Evolutionary conservation across 2,888 invertebrate genomes (phyloP), one percentile per base, ranked within the genome.

Genomic region (Drosophila testacea): DNA sequence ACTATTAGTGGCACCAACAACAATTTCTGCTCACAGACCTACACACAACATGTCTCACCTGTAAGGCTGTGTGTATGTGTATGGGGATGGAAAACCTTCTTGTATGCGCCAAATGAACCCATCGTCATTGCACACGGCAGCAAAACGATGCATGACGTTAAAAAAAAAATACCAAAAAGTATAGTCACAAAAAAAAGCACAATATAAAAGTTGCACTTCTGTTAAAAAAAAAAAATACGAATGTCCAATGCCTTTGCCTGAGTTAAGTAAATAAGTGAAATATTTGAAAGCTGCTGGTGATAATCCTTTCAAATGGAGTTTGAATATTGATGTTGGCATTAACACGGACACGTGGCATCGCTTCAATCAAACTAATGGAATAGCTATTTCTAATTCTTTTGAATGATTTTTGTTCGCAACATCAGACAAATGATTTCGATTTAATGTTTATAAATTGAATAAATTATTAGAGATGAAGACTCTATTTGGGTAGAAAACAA

Each of bases 1-100:
- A 84, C 83, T 87, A 84, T 87, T 87, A 84, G 85, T 87, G 82
- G 61, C 79, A 84, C 44, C 72, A 69, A 71, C 81, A 69, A 54
- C 73, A 76, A 46, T 42, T 32, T 28, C 42, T 54, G 11, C 52
- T 42, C 30, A 42, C 38, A 36, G 39, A 32, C 32, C 27, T 59
- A 28, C 41, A 55, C 30, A 64, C 30, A 47, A 22, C 13, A 41
- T 64, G 56, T 41, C 68, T 65, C 57, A 70, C 69, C 64, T 74
- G 48, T 50, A 69, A 52, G 52, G 55, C 22, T 42, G 27, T 10
- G 7, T 42, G 6, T 38, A 22, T 34, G 34, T 22, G 11, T 7
- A 13, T 50, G 36, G n/a, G 36, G n/a, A 11, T 50, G 22, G 4
- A 32, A 44, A 57, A 44, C 44, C 30, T 39, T 65, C 42, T 61